Evolutionary conservation across 2,113 vertebrate genomes (phyloP), one percentile per base, ranked within the genome.

Genomic region (Mionectes macconnelli): DNA sequence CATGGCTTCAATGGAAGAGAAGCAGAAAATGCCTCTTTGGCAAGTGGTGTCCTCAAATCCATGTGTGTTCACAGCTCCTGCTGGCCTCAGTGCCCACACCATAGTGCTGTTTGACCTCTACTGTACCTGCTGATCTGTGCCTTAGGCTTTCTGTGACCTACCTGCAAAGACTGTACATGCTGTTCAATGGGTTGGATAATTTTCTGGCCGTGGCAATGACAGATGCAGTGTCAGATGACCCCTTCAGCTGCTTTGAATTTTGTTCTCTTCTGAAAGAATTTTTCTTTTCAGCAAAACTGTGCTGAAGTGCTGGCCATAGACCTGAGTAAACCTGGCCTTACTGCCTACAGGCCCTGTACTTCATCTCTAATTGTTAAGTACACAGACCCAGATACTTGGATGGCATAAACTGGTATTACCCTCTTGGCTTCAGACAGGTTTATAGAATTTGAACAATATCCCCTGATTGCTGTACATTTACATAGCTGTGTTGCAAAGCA

Each of bases 81-180:
- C 85, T 84, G 88, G 72, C 82, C 49, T 39, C 52, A 12, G 59
- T 84, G 56, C 47, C 52, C 12, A 23, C 12, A 18, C 11, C 27
- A 16, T 7, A 15, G 42, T 4, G 47, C 35, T 83, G 15, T 64
- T 47, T 88, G 92, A 86, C 73, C 79, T 70, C 68, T 40, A 1
- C 31, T 37, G 35, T 63, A 27, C 44, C 57, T 88, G 76, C 84
- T 69, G 52, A 33, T 94, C 47, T 50, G 18, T 75, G 79, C 94
- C 92, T 86, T 78, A 68, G 79, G 94, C 88, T 74, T 44, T 30
- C 80, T 81, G 22, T 90, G 90, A 96, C 90, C 94, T 73, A 90
- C 57, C 62, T 87, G 56, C 70, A 85, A 85, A 85, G 78, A 55
- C 8, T 2, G 2, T 28, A 25, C 30, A 8, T 49, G 49, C 64